Conservation (phyloP, 1,140 invertebrate genomes). For the Eulimnadia texana region DNA sequence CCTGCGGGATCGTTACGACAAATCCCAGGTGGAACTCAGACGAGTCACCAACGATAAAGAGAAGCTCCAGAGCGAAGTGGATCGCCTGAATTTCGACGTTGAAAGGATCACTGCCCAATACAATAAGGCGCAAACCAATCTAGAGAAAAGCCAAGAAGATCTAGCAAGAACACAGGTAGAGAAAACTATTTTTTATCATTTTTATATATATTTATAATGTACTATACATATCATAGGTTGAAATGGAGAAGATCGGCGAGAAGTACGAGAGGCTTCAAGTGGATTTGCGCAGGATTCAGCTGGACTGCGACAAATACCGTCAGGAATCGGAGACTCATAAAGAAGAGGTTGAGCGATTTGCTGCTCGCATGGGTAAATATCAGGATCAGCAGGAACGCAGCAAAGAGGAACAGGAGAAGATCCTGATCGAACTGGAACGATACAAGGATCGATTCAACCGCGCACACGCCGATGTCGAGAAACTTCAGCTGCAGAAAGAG, state of each 20-base stretch:
- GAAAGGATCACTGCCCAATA: slow-evolving; percentile 66
- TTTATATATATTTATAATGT: not conserved
- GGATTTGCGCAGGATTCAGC: slow-evolving; percentile 64
- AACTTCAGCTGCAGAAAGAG: slow-evolving; percentile 43
- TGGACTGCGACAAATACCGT: slow-evolving; percentile 51
- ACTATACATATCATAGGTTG: slow-evolving; percentile 39
- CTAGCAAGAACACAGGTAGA: slow-evolving; percentile 52
- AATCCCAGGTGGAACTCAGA: slow-evolving; percentile 66
- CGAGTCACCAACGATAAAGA: slow-evolving; percentile 69
- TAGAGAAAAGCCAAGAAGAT: slow-evolving; percentile 80
- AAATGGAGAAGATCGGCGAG: slow-evolving; percentile 78
- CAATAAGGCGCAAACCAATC: slow-evolving; percentile 60
- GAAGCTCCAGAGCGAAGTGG: slow-evolving; percentile 63
- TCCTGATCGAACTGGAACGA: slow-evolving; percentile 67
- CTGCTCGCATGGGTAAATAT: slow-evolving; percentile 57
- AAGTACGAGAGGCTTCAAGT: slow-evolving; percentile 69
- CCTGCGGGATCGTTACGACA: slow-evolving; percentile 69
- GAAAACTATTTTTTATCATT: not conserved
- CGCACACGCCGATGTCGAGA: slow-evolving; percentile 56
- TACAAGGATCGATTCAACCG: slow-evolving; percentile 69
- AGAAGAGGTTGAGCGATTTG: slow-evolving; percentile 56
- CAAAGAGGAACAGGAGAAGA: slow-evolving; percentile 61
- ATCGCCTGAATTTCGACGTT: slow-evolving; percentile 69
- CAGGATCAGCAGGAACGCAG: slow-evolving; percentile 53
- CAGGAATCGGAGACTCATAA: slow-evolving; percentile 50